Conservation (phyloP, 2,888 invertebrate species). For the Netelia fuscicornis region DNA sequence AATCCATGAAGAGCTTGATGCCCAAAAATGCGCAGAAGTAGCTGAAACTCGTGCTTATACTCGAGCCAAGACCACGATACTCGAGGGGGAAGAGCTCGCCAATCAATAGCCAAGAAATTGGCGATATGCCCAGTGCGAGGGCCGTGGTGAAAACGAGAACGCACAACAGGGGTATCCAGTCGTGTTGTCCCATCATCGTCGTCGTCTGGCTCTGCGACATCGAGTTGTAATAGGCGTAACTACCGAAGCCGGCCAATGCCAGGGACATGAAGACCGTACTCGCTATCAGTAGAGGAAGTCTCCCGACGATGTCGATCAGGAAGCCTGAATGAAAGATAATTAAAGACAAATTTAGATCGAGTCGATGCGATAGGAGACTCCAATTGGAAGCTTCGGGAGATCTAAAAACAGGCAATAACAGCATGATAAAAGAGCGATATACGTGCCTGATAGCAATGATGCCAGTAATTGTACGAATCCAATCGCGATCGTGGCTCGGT, state of each 20-base stretch:
- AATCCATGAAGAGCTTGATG: slow-evolving; percentile 94
- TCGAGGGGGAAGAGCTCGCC: slow-evolving; percentile 94
- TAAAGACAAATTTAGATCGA: slow-evolving; percentile 37
- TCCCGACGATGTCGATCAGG: slow-evolving; percentile 94
- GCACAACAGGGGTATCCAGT: slow-evolving; percentile 94
- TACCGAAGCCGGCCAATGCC: slow-evolving; percentile 94
- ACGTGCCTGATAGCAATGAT: slow-evolving; percentile 90
- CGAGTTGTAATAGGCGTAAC: slow-evolving; percentile 92
- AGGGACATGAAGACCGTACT: slow-evolving; percentile 94
- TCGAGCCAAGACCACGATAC: slow-evolving; percentile 94
- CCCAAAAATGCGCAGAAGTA: slow-evolving; percentile 95
- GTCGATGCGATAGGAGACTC: neutral
- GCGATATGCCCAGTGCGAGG: slow-evolving; percentile 94
- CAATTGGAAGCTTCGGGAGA: neutral
- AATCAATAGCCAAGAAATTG: slow-evolving; percentile 94
- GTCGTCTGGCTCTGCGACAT: slow-evolving; percentile 78
- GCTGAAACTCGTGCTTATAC: slow-evolving; percentile 94
- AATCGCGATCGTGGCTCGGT: slow-evolving; percentile 93
- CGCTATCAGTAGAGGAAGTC: slow-evolving; percentile 93
- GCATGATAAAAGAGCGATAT: neutral
- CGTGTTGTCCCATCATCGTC: slow-evolving; percentile 87
- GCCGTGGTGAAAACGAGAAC: slow-evolving; percentile 94
- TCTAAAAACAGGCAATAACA: neutral
- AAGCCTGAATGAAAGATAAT: slow-evolving; percentile 84
- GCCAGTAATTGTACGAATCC: slow-evolving; percentile 94